Base-by-base conservation (phyloP, 2,797 vertebrate species). In the Loriculus beryllinus region DNA sequence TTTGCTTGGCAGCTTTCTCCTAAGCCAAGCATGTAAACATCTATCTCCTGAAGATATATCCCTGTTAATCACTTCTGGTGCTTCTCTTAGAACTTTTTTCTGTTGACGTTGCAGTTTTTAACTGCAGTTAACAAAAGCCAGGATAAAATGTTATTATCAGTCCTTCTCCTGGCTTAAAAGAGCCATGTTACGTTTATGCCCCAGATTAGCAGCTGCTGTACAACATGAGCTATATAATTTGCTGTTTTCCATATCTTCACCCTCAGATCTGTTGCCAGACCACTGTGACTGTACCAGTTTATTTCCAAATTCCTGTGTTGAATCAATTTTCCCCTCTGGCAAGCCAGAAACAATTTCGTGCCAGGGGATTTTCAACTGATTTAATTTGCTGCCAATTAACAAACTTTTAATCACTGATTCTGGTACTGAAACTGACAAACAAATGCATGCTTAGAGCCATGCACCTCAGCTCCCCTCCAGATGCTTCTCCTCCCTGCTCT, bases 201-300 rank as follows among this genome's bases (percentile, higher is more conserved):
- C 76, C 60, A 86, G 86, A 94, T 92, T 72, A 96, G 82, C 85
- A 92, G 81, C 52, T 78, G 89, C 57, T 87, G 63, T 84, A 68
- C 43, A 87, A 89, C 56, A 39, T n/a, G 31, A 84, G 47, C 79
- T 64, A 62, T 8, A 20, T 91, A 89, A 92, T 94, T 88, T 90
- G 59, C 91, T 81, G 39, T 76, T 94, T 95, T 78, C 80, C 1
- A 4, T 86, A 82, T 94, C 95, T 92, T 96, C 90, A 48, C 43
- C 28, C 77, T 96, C 78, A 90, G 93, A 95, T 95, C 82, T 83
- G 39, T 79, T 92, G 95, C 96, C 95, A 96, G 82, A 79, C 63
- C 62, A 54, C 93, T 95, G 62, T 83, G 95, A 91, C 76, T 91
- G 49, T 86, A 84, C 76, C 68, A 82, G 59, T 88, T 90, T 60